Percentiles rank a stretch among this genome's conserved stretches.
These are phyloP conservation scores for Zaprionus gabonicus DNA, from an alignment of 1,140 invertebrate genomes.

Conservation along the genomic window DNA sequence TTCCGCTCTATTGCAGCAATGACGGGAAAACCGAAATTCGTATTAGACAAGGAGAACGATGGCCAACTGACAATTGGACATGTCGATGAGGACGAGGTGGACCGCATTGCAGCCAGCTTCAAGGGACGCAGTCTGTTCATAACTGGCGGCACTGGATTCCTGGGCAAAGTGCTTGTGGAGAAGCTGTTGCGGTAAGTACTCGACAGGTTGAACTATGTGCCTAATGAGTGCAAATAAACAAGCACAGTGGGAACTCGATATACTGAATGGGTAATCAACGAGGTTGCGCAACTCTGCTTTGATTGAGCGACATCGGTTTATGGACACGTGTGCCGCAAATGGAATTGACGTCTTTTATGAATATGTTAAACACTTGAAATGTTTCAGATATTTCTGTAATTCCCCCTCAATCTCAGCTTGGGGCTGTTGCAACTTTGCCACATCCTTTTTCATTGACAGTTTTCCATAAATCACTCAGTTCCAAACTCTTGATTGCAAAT, in stretches of 20 bases:
- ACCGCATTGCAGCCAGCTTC: slow-evolving; percentile 86
- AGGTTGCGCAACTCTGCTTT: neutral
- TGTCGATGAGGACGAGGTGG: slow-evolving; percentile 78
- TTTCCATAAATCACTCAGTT: neutral
- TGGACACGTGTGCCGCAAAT: neutral
- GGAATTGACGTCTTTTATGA: neutral
- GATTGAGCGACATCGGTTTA: neutral
- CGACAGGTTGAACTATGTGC: neutral
- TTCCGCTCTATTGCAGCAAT: slow-evolving; percentile 42
- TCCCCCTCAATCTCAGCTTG: too few species aligned
- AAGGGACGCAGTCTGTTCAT: slow-evolving; percentile 86
- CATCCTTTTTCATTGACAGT: neutral
- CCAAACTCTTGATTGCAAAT: neutral
- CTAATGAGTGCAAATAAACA: neutral
- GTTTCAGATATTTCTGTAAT: neutral
- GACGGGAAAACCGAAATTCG: slow-evolving; percentile 75
- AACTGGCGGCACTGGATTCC: slow-evolving; percentile 92
- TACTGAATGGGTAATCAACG: neutral
- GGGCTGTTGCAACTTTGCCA: neutral
- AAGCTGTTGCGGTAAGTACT: slow-evolving; percentile 89
- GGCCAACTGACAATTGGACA: slow-evolving; percentile 62
- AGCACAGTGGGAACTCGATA: neutral
- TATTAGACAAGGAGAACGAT: slow-evolving; percentile 75
- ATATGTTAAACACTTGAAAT: slow-evolving; percentile 1
- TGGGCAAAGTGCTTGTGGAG: slow-evolving; percentile 95